Conservation (phyloP, 2,888 invertebrate genomes). For the Chironomus riparius region DNA sequence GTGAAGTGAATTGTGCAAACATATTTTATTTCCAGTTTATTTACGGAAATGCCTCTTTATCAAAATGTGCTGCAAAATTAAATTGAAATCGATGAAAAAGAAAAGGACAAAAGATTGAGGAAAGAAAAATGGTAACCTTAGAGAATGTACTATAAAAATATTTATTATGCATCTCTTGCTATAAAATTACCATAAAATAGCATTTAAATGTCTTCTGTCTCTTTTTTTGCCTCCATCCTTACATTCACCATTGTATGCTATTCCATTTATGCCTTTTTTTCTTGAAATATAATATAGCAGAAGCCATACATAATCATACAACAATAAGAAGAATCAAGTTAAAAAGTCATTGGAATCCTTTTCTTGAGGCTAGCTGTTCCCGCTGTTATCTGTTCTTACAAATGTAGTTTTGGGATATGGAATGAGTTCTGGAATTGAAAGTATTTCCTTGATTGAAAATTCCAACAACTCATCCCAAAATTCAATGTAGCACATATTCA, state of each 20-base stretch:
- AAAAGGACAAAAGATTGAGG: not conserved
- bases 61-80: not conserved
- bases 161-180: conserved; percentile 19
- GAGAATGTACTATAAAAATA: not conserved
- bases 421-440: no score
- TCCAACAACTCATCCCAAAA: no score
- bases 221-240: not conserved
- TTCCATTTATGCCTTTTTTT: not conserved
- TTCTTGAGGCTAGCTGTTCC: no score
- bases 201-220: conserved; percentile 17
- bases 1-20: not conserved
- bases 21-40: conserved; percentile 3
- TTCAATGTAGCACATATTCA: no score
- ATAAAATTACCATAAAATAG: conserved; percentile 23
- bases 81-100: not conserved
- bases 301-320: no score
- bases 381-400: no score
- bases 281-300: no score
- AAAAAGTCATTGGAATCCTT: no score
- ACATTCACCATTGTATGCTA: not conserved
- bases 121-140: not conserved
- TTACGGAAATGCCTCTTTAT: not conserved
- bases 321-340: no score
- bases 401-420: no score
- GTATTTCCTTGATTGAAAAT: no score